Base-by-base conservation (phyloP, 2,113 vertebrate species). In the Platysternon megacephalum region DNA sequence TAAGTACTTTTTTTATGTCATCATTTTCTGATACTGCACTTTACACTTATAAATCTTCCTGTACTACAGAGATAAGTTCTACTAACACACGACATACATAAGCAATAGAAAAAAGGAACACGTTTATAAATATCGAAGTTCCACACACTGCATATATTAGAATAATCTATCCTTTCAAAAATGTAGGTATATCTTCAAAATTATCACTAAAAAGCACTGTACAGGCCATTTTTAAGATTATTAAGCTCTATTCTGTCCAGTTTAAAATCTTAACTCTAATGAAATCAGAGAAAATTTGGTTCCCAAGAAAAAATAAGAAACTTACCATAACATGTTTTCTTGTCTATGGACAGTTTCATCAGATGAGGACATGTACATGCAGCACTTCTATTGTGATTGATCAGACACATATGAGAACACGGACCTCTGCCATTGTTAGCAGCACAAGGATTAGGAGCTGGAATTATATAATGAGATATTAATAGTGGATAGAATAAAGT, bases 371-470 rank as follows among this genome's bases (percentile, higher is more conserved):
- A 99, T 3, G 98, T 98, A 96, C 99, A 99, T 17, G 99, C 99
- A 2, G 99, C 99, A 0, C 98, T 99, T 93, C 98, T 98, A 94
- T 99, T 99, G 96, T 99, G 99, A 98, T 95, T 99, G 98, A 99
- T 99, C 97, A 99, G 99, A 89, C 99, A 99, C 98, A 99, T 98
- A 98, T 99, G 99, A 32, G 99, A 99, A 94, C 99, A 99, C 3
- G 99, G 99, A 29, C 99, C 99, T 95, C 97, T 98, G 95, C 99
- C 99, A 8, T 98, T 97, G 84, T 99, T 99, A 87, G 97, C 98
- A 89, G 99, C 98, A n/a, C 99, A 99, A 0, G 99, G 99, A 98
- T 99, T 99, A 44, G 99, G 97, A 90, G 99, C 99, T 99, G 97
- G 65, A 98, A 96, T 80, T 5, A 82, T 85, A 89, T 4, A 83